Evolutionary conservation across 2,888 invertebrate species (phyloP), one percentile per base, ranked within the genome.

Genomic region (Iphiclides podalirius): DNA sequence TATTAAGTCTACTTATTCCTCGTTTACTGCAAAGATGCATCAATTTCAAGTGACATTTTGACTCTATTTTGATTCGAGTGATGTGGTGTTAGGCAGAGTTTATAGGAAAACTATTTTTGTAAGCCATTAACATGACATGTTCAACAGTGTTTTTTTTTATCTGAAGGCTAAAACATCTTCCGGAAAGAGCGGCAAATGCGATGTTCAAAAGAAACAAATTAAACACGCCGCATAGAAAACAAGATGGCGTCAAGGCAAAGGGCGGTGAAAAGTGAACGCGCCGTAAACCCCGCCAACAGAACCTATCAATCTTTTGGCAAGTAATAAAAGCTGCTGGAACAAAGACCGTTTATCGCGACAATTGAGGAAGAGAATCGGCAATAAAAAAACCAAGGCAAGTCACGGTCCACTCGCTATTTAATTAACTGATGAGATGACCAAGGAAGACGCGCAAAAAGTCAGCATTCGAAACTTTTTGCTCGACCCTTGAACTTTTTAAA

Each of bases 321-420:
- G 44, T 44, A 44, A 44, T 49, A 49, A 51, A 51, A 45, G 36
- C 28, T 45, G 45, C 14, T 45, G 45, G 37, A 41, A 51, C 50
- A 51, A 51, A 51, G 50, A 50, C 50, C 28, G 28, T 44, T 49
- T 50, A 50, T 45, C 50, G 45, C 40, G 35, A 46, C 50, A 41
- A 51, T 51, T 45, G 50, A 51, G 50, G 50, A 51, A 51, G 50
- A 51, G 45, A 45, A 51, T 51, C 50, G 36, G n/a, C 45, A 41
- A 41, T 50, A 31, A 51, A 51, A 50, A 51, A 45, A 45, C 41
- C 50, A 51, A 51, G 50, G 50, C 45, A 41, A 51, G 41, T 40
- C 45, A 51, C 45, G 50, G 50, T 51, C 41, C 50, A 51, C 50
- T 46, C 15, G 41, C 9, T 45, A 45, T 51, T 51, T 51, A 51